A percentile compares a stretch with the other conserved stretches of the same genome.
phyloP scores from a whole-genome alignment of 2,113 vertebrate species.

The Ahaetulla prasina region DNA sequence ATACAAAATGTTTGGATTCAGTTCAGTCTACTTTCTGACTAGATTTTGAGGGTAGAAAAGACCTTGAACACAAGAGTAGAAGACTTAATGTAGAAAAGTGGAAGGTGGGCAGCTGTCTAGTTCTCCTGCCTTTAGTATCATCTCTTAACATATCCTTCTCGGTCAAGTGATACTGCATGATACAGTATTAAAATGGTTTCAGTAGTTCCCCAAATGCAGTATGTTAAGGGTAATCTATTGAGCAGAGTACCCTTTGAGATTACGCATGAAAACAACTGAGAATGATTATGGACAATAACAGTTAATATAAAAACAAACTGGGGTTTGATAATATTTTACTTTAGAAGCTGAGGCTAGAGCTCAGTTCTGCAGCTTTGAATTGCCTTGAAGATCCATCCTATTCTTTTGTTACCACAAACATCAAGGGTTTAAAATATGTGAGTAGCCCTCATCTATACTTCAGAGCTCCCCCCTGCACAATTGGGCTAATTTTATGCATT shows the following conservation, averaged over 20 bases:
- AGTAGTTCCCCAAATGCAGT: not conserved
- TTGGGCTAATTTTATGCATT: not conserved
- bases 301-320: too few relatives aligned
- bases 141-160: not conserved
- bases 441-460: not conserved
- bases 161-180: too few relatives aligned
- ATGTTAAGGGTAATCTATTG: too few relatives aligned
- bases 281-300: too few relatives aligned
- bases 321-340: too few relatives aligned
- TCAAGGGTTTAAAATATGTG: not conserved
- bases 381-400: not conserved
- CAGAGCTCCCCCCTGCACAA: not conserved
- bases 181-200: not conserved
- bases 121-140: not conserved
- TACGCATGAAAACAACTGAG: too few relatives aligned
- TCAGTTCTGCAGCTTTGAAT: too few relatives aligned
- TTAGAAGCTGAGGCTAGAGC: not conserved
- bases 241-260: too few relatives aligned
- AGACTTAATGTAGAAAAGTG: not conserved
- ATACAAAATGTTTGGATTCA: not conserved
- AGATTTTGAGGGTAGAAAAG: not conserved
- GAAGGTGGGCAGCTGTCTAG: not conserved
- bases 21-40: not conserved
- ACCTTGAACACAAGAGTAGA: not conserved
- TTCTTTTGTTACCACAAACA: not conserved